Percentiles rank a stretch among this genome's conserved stretches.
phyloP scores from a whole-genome alignment of 2,797 vertebrate genomes.

The Lepus oiostolus region DNA sequence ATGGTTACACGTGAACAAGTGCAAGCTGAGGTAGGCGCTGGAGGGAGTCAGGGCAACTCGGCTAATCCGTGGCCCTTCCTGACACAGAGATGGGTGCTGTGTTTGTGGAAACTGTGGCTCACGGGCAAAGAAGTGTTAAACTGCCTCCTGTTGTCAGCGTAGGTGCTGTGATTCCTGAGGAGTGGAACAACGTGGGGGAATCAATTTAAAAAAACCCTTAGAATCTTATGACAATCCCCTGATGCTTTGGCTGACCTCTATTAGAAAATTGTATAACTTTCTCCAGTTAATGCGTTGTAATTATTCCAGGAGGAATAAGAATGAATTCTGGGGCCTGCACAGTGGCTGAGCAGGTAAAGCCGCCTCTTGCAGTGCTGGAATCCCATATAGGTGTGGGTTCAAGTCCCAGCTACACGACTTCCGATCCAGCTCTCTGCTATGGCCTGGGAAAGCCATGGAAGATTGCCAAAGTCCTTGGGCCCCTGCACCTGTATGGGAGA shows the following conservation, averaged over 20 bases:
- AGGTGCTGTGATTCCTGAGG: not conserved
- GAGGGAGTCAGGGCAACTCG: not conserved
- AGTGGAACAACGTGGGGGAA: not conserved
- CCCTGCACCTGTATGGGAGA: too few relatives aligned
- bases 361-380: too few relatives aligned
- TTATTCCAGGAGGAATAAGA: not conserved
- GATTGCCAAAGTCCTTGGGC: too few relatives aligned
- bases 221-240: not conserved
- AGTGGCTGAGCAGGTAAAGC: too few relatives aligned
- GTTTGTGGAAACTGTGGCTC: not conserved
- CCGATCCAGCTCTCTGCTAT: too few relatives aligned
- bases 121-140: too few relatives aligned
- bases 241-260: not conserved
- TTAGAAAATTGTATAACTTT: not conserved
- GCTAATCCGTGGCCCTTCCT: not conserved
- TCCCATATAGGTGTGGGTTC: too few relatives aligned
- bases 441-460: too few relatives aligned
- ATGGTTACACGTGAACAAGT: not conserved
- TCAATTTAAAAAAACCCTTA: not conserved
- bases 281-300: not conserved
- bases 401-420: too few relatives aligned
- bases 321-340: not conserved
- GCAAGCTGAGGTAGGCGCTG: not conserved
- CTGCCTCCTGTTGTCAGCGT: not conserved
- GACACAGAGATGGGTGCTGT: not conserved